A percentile compares a stretch with the other conserved stretches of the same genome.
Evolutionary conservation across 2,797 vertebrate species (phyloP).

Genomic region (Paedocypris micromegethes): DNA sequence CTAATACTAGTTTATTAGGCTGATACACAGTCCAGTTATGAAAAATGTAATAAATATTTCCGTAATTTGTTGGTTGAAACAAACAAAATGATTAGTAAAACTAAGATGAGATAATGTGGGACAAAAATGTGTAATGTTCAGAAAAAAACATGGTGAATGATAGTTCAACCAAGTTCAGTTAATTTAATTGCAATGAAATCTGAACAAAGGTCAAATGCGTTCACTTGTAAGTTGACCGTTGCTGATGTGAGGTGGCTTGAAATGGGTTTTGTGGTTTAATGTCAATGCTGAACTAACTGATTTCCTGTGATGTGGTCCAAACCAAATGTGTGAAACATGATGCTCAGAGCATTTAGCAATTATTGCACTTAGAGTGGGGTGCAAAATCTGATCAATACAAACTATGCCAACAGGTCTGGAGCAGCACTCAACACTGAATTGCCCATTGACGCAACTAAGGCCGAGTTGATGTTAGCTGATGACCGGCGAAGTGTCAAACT

Average conservation of each 20-base stretch:
- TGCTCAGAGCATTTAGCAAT: constrained; percentile 19
- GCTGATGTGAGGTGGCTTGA: too few relatives aligned
- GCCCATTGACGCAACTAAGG: constrained; percentile 31
- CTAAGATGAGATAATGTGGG: too few relatives aligned
- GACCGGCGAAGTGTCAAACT: constrained; percentile 19
- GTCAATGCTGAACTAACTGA: constrained; percentile 6
- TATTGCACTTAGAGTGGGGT: constrained; percentile 22
- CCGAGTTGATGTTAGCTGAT: constrained; percentile 19
- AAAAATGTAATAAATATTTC: too few relatives aligned
- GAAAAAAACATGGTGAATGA: too few relatives aligned
- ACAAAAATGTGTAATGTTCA: too few relatives aligned
- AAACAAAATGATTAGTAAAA: too few relatives aligned
- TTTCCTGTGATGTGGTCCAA: background rate
- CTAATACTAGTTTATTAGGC: constrained; percentile 27
- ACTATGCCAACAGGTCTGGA: constrained; percentile 24
- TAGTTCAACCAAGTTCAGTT: too few relatives aligned
- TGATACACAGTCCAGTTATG: too few relatives aligned
- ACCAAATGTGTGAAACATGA: background rate
- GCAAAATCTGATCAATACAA: constrained; percentile 32
- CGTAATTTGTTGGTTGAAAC: too few relatives aligned
- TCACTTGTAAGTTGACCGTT: too few relatives aligned
- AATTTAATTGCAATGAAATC: too few relatives aligned
- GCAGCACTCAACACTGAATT: constrained; percentile 32
- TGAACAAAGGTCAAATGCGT: too few relatives aligned
- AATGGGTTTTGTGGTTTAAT: background rate